phyloP scores from a whole-genome alignment of 2,888 invertebrate genomes.

The Boloria euphrosyne region DNA sequence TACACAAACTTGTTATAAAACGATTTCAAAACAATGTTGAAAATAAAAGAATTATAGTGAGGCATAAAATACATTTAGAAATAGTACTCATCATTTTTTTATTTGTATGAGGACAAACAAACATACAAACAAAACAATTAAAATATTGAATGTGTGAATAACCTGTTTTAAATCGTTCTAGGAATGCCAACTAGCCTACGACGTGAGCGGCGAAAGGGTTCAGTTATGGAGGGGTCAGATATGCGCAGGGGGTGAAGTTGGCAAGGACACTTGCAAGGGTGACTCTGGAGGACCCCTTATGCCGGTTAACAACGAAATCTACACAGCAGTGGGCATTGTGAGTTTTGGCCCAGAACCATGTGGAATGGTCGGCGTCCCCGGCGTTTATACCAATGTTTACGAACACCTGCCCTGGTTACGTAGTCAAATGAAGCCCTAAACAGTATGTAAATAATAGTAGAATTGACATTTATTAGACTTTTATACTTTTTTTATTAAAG shows the following conservation, averaged over 20 bases:
- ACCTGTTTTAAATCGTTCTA: slow-evolving; percentile 34
- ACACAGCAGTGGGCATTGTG: slow-evolving; percentile 78
- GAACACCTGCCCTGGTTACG: slow-evolving; percentile 83
- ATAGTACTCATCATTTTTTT: no score
- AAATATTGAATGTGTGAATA: not conserved
- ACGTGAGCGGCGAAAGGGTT: slow-evolving; percentile 40
- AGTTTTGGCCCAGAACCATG: slow-evolving; percentile 85
- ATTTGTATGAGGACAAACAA: no score
- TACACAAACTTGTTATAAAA: no score
- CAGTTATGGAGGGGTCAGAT: slow-evolving; percentile 58
- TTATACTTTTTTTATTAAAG: slow-evolving; percentile 5
- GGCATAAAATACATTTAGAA: no score
- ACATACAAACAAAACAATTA: no score
- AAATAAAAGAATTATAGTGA: no score
- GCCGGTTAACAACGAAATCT: slow-evolving; percentile 52
- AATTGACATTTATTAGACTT: slow-evolving; percentile 19
- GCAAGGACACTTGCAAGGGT: slow-evolving; percentile 83
- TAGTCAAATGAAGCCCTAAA: slow-evolving; percentile 54
- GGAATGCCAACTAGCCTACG: slow-evolving; percentile 52
- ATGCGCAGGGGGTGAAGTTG: slow-evolving; percentile 83
- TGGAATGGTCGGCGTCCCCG: slow-evolving; percentile 82
- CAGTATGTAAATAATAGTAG: slow-evolving; percentile 5
- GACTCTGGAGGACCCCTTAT: slow-evolving; percentile 86
- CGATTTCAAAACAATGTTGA: no score
- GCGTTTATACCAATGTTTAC: slow-evolving; percentile 84